Evolutionary conservation across 2,113 vertebrate genomes (phyloP).

Genomic region (Myrmophylax atrothorax): DNA sequence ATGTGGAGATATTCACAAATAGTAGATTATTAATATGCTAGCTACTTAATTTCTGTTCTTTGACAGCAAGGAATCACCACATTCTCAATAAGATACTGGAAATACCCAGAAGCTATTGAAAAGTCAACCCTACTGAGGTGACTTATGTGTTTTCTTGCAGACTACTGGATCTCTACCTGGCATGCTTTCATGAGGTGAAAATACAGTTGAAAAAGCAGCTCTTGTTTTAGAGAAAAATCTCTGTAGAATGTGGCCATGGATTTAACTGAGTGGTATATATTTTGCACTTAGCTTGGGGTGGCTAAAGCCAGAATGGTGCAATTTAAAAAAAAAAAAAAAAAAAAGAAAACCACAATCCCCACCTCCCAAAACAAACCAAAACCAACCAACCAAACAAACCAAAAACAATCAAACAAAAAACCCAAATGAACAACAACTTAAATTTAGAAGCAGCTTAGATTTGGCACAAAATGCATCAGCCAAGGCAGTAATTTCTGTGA

Average conservation of each 20-base stretch:
- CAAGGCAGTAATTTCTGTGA: neutral
- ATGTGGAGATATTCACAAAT: neutral
- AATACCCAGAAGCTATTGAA: neutral
- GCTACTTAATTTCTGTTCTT: neutral
- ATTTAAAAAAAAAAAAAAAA: neutral
- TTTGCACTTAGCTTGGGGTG: neutral
- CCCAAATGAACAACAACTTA: neutral
- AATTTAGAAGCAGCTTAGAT: neutral
- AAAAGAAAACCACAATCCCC: rapidly evolving
- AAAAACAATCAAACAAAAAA: neutral
- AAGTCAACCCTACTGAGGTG: neutral
- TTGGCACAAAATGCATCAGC: neutral
- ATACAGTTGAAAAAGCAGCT: neutral
- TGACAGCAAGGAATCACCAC: neutral
- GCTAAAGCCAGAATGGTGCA: neutral
- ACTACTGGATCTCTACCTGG: neutral
- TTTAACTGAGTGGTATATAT: neutral
- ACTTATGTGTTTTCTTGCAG: neutral
- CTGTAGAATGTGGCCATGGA: neutral
- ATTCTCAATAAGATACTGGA: neutral
- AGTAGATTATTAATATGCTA: neutral
- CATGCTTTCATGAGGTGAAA: neutral
- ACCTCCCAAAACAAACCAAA: neutral
- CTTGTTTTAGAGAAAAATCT: neutral
- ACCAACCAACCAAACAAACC: no score